A percentile compares a stretch with the other conserved stretches of the same genome.
These are phyloP conservation scores for Troides helena DNA, from an alignment of 2,888 invertebrate species.

Conservation along the genomic window DNA sequence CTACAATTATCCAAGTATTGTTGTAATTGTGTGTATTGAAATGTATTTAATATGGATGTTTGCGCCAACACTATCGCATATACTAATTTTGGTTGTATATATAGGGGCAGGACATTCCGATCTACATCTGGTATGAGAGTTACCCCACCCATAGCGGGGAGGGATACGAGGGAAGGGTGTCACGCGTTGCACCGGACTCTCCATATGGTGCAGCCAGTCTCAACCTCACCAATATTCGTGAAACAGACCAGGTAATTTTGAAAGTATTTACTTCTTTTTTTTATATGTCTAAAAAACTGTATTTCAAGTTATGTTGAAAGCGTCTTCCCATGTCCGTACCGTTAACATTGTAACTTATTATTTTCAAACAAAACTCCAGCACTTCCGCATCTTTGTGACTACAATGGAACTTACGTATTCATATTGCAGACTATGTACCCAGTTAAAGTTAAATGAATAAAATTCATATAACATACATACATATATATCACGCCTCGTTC, in stretches of 20 bases:
- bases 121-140: constrained; percentile 99
- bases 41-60: constrained; percentile 10
- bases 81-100: constrained; percentile 44
- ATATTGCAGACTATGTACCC: background rate
- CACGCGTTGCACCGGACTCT: constrained; percentile 92
- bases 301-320: background rate
- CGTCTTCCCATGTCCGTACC: constrained; percentile 11
- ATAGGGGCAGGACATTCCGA: constrained; percentile 97
- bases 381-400: constrained; percentile 16
- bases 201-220: constrained; percentile 95
- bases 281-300: background rate
- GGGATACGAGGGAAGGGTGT: constrained; percentile 95
- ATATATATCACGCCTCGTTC: too few relatives aligned
- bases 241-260: constrained; percentile 86
- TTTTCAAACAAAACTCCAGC: constrained; percentile 18
- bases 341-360: constrained; percentile 6
- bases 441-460: background rate
- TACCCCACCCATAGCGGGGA: constrained; percentile 98
- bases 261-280: background rate
- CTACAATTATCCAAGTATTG: constrained; percentile 31
- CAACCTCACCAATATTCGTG: constrained; percentile 96
- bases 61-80: constrained; percentile 47
- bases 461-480: background rate
- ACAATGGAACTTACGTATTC: constrained; percentile 2
- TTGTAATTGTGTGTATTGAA: constrained; percentile 34